These are phyloP conservation scores for Ataeniobius toweri DNA, from an alignment of 2,797 vertebrate species.

Conservation along the genomic window DNA sequence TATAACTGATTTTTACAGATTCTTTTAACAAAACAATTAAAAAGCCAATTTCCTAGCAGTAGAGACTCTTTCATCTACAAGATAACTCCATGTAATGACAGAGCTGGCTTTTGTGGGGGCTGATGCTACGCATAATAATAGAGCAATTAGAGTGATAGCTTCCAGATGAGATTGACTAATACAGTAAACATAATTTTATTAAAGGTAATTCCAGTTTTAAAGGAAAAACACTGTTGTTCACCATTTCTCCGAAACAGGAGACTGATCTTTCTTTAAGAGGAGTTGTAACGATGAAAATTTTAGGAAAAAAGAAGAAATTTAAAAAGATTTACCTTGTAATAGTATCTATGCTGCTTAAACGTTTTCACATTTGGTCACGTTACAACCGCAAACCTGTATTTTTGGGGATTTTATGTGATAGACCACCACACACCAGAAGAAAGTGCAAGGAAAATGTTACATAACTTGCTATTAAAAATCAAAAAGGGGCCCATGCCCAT, in stretches of 20 bases:
- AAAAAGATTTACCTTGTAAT: too few relatives aligned
- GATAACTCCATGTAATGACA: conserved; percentile 71
- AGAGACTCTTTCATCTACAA: conserved; percentile 61
- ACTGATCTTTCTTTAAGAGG: conserved; percentile 22
- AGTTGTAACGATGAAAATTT: not conserved
- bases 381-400: too few relatives aligned
- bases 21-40: conserved; percentile 63
- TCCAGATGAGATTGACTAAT: conserved; percentile 74
- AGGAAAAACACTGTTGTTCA: conserved; percentile 38
- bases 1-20: conserved; percentile 61
- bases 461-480: too few relatives aligned
- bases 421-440: too few relatives aligned
- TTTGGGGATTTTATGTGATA: too few relatives aligned
- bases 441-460: too few relatives aligned
- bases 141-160: conserved; percentile 73
- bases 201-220: conserved; percentile 63
- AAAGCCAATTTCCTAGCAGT: conserved; percentile 56
- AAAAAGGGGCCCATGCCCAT: too few relatives aligned
- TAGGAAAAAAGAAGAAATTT: not conserved
- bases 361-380: too few relatives aligned
- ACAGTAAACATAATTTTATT: conserved; percentile 73
- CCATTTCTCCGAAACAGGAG: conserved; percentile 3
- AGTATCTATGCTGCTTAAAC: too few relatives aligned
- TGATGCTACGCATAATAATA: conserved; percentile 69
- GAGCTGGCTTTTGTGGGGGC: conserved; percentile 61